Percentiles rank a stretch among this genome's conserved stretches.
These are phyloP conservation scores for Euglossa dilemma DNA, from an alignment of 1,140 invertebrate genomes.

Conservation along the genomic window DNA sequence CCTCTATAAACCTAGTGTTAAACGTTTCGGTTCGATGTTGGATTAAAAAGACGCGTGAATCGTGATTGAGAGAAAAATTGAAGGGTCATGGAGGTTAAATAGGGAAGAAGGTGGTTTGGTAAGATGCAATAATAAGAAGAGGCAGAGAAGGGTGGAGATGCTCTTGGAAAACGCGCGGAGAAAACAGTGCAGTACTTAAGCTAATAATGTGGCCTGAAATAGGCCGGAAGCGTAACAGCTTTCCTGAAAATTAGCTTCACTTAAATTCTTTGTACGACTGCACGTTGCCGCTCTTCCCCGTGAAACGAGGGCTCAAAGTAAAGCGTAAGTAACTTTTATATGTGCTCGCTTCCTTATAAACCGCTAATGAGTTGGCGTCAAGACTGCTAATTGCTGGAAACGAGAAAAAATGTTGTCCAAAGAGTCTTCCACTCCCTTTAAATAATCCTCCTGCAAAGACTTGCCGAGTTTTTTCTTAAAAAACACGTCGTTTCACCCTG, in stretches of 20 bases:
- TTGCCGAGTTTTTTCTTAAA: not conserved
- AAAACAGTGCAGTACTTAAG: conserved; percentile 39
- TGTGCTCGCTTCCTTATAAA: conserved; percentile 54
- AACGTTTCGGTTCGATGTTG: not conserved
- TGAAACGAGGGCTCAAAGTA: conserved; percentile 35
- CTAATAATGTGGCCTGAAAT: conserved; percentile 51
- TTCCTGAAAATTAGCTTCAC: conserved; percentile 58
- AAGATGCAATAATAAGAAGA: not conserved
- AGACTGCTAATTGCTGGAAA: conserved; percentile 52
- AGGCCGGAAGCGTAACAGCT: conserved; percentile 49
- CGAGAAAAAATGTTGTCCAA: conserved; percentile 38
- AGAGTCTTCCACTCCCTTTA: conserved; percentile 18
- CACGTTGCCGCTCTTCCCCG: conserved; percentile 13
- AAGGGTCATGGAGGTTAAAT: not conserved
- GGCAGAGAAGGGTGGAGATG: not conserved
- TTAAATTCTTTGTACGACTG: conserved; percentile 56
- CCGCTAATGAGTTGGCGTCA: conserved; percentile 55
- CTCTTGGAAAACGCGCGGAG: not conserved
- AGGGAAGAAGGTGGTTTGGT: not conserved
- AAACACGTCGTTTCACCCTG: not conserved
- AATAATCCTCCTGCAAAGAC: not conserved
- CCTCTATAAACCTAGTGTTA: too few species aligned
- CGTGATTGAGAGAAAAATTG: not conserved
- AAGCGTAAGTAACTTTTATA: conserved; percentile 59
- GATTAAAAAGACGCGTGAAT: not conserved